Percentiles rank a stretch among this genome's conserved stretches.
phyloP scores from a whole-genome alignment of 64 coral and sea anemone species.

The Porites lutea region DNA sequence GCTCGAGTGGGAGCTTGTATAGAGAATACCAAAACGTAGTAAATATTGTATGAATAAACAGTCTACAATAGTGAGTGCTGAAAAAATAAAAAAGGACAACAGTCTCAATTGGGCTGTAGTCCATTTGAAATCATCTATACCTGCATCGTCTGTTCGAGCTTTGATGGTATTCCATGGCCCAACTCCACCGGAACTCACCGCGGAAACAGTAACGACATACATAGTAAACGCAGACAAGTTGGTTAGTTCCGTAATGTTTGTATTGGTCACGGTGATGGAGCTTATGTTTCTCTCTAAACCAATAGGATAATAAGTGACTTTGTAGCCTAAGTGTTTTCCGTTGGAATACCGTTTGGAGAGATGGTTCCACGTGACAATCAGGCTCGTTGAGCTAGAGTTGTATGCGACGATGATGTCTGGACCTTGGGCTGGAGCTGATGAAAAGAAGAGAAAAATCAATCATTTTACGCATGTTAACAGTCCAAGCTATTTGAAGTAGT shows the following conservation, averaged over 20 bases:
- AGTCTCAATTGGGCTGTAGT: too few species aligned
- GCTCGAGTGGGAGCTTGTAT: neutral
- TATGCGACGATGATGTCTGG: neutral
- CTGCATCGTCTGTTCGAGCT: neutral
- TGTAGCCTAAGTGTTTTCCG: conserved; percentile 1
- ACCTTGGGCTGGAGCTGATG: neutral
- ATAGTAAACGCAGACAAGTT: neutral
- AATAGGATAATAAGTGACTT: neutral
- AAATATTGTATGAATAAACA: too few species aligned
- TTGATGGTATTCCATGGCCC: neutral
- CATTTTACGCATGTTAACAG: too few species aligned
- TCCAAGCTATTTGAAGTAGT: too few species aligned
- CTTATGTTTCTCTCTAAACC: neutral
- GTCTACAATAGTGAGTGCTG: too few species aligned
- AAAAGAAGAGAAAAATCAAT: neutral
- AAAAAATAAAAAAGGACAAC: neutral
- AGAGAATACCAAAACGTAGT: neutral
- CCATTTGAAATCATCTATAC: neutral
- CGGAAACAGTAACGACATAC: neutral
- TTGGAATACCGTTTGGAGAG: neutral
- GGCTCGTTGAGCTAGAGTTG: neutral
- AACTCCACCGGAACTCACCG: conserved; percentile 4
- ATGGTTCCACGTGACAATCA: neutral
- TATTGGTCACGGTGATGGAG: neutral
- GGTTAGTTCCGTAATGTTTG: neutral